A percentile compares a stretch with the other conserved stretches of the same genome.
phyloP scores from a whole-genome alignment of 2,797 vertebrate species.

The Danionella dracula region DNA sequence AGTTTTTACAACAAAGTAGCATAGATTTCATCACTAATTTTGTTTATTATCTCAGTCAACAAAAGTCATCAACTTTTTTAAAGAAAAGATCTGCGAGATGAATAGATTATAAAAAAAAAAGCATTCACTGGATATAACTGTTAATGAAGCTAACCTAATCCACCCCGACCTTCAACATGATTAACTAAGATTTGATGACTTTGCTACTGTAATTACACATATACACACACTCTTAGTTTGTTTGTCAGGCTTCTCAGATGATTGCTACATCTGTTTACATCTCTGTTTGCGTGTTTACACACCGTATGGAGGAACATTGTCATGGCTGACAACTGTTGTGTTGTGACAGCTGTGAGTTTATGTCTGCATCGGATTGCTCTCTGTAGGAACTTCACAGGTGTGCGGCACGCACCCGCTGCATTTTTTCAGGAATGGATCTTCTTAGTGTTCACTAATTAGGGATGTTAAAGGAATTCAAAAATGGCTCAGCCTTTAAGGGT shows the following conservation, averaged over 20 bases:
- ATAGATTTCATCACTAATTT: too few species aligned
- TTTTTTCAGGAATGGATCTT: too few species aligned
- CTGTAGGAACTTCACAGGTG: conserved; percentile 36
- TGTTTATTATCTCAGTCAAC: too few species aligned
- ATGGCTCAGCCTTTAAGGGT: too few species aligned
- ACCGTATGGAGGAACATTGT: conserved; percentile 46
- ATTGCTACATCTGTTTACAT: conserved; percentile 29
- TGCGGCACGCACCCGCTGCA: neutral
- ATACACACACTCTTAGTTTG: conserved; percentile 26
- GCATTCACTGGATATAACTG: too few species aligned
- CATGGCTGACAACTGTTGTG: conserved; percentile 45
- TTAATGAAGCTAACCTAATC: neutral
- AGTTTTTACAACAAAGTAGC: too few species aligned
- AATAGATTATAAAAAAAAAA: too few species aligned
- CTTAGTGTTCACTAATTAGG: too few species aligned
- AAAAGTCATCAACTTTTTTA: too few species aligned
- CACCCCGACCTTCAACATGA: neutral
- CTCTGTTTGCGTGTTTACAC: conserved; percentile 55
- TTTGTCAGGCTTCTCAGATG: conserved; percentile 29
- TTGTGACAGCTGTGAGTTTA: conserved; percentile 39
- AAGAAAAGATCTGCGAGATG: too few species aligned
- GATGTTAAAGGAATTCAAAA: too few species aligned
- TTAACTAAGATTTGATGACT: neutral
- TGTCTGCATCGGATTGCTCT: conserved; percentile 22
- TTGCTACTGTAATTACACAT: conserved; percentile 18